A percentile compares a stretch with the other conserved stretches of the same genome.
Conservation (phyloP, 2,797 vertebrate genomes). For the Eulemur albifrons region DNA sequence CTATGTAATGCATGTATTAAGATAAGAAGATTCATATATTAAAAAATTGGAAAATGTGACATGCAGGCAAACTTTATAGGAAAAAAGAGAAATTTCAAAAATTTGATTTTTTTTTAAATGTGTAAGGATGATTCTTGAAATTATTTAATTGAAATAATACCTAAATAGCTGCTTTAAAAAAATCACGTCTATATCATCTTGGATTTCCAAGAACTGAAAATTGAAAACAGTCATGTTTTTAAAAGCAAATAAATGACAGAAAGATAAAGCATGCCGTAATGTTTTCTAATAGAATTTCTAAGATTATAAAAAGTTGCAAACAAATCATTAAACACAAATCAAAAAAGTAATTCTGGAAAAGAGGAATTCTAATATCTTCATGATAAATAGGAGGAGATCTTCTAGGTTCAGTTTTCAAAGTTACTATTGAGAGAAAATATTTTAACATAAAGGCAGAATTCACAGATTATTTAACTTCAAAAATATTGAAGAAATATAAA, state of each 20-base stretch:
- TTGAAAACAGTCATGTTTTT: background rate
- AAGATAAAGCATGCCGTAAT: background rate
- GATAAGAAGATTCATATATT: background rate
- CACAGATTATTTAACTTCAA: background rate
- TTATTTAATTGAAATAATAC: background rate
- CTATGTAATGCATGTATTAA: background rate
- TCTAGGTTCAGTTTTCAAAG: background rate
- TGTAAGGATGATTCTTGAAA: background rate
- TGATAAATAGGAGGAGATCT: background rate
- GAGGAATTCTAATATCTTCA: background rate
- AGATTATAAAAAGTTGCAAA: background rate
- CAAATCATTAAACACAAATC: background rate
- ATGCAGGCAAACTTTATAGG: background rate
- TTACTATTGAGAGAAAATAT: background rate
- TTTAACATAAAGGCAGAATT: background rate
- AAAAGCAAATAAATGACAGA: background rate
- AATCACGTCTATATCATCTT: background rate
- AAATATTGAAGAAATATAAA: background rate
- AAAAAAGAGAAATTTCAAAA: background rate
- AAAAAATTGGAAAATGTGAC: background rate
- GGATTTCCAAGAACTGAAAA: background rate
- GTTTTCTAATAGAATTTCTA: background rate
- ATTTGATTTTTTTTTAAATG: background rate
- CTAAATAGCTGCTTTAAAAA: background rate
- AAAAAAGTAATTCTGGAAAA: background rate